phyloP scores from a whole-genome alignment of 2,113 vertebrate genomes.

The Engystomops pustulosus region DNA sequence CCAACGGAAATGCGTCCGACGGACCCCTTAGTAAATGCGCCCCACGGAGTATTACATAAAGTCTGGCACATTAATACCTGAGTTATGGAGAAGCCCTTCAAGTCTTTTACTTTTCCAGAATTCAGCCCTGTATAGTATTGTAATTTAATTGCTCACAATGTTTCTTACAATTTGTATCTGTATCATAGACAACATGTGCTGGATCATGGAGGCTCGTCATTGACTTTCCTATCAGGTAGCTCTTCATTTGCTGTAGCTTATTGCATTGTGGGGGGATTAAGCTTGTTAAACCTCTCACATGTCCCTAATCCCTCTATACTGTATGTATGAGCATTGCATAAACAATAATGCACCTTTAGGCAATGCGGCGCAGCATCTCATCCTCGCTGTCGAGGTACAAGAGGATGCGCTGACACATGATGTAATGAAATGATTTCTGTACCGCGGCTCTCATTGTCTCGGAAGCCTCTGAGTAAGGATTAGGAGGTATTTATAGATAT shows the following conservation, averaged over 20 bases:
- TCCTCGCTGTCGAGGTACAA: slow-evolving; percentile 4
- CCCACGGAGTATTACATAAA: too few relatives aligned
- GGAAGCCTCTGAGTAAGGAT: slow-evolving; percentile 32
- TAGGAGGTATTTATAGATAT: slow-evolving; percentile 30
- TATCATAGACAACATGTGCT: neutral
- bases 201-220: neutral
- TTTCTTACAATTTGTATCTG: too few relatives aligned
- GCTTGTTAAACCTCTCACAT: slow-evolving; percentile 29
- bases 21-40: too few relatives aligned
- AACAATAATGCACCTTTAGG: slow-evolving; percentile 27
- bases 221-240: neutral
- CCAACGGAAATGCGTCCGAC: too few relatives aligned
- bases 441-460: neutral
- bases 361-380: neutral
- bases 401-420: slow-evolving; percentile 25
- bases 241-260: slow-evolving; percentile 1
- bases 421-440: slow-evolving; percentile 10
- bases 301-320: slow-evolving; percentile 29
- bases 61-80: too few relatives aligned
- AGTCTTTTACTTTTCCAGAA: neutral
- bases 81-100: too few relatives aligned
- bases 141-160: too few relatives aligned
- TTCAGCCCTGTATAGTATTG: too few relatives aligned
- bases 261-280: slow-evolving; percentile 19
- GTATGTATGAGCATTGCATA: slow-evolving; percentile 34